Evolutionary conservation across 2,797 vertebrate genomes (phyloP).

Genomic region (Premnoplex brunnescens): DNA sequence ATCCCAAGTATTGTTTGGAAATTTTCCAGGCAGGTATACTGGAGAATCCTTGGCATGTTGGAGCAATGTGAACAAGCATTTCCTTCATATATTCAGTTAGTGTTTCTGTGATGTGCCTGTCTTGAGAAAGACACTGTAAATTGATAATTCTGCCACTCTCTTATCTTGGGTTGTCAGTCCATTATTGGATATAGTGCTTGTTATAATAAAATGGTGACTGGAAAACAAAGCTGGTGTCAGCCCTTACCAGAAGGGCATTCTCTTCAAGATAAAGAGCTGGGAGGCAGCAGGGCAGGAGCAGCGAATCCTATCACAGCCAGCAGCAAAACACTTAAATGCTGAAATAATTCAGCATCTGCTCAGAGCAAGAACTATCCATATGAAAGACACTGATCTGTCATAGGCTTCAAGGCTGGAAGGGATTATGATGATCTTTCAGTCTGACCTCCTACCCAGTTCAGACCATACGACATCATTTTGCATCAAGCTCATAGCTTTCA

Average conservation of each 20-base stretch:
- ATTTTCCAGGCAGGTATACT: neutral
- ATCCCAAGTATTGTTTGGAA: neutral
- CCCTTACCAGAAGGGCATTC: neutral
- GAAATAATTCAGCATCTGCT: slow-evolving; percentile 39
- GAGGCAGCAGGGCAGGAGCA: neutral
- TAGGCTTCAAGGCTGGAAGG: neutral
- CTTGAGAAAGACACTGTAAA: neutral
- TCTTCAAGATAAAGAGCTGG: slow-evolving; percentile 25
- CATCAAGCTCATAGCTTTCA: neutral
- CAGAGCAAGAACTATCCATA: neutral
- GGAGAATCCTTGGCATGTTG: neutral
- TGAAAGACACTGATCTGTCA: neutral
- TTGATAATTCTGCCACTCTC: neutral
- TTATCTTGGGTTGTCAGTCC: neutral
- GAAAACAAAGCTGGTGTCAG: neutral
- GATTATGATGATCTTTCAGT: neutral
- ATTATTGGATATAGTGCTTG: neutral
- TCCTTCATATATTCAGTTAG: neutral
- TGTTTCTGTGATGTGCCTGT: neutral
- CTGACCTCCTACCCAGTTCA: neutral
- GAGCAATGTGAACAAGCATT: neutral
- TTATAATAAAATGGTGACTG: neutral
- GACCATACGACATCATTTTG: neutral
- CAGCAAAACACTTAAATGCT: slow-evolving; percentile 24
- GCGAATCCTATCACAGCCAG: neutral